Evolutionary conservation across 2,113 vertebrate species (phyloP).

Genomic region (Australoheros scitulus): DNA sequence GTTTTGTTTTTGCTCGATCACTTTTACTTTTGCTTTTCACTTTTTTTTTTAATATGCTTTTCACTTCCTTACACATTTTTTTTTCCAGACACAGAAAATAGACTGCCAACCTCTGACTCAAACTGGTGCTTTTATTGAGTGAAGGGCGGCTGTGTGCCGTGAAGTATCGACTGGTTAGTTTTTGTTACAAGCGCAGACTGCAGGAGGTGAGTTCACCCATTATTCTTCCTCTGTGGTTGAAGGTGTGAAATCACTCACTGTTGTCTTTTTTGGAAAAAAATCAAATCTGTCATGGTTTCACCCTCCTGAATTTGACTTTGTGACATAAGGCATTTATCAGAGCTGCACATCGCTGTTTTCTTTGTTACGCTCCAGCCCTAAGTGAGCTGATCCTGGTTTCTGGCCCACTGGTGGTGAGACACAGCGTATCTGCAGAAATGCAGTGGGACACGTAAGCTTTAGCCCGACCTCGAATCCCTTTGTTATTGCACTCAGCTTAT

Average conservation of each 20-base stretch:
- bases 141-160: not conserved
- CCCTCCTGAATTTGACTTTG: not conserved
- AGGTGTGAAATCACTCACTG: constrained; percentile 27
- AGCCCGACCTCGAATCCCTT: constrained; percentile 7
- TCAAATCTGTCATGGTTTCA: not conserved
- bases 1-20: not conserved
- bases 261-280: not conserved
- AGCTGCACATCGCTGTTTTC: not conserved
- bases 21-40: not conserved
- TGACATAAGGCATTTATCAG: constrained; percentile 1
- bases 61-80: not conserved
- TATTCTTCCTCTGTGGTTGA: not conserved
- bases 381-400: constrained; percentile 17
- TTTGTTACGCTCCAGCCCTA: not conserved
- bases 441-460: constrained; percentile 27
- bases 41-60: not conserved
- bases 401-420: constrained; percentile 25
- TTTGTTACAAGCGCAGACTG: not conserved
- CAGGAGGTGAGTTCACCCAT: not conserved
- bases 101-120: constrained; percentile 2
- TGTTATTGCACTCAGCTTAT: constrained; percentile 49
- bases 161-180: constrained; percentile 11
- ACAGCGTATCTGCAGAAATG: constrained; percentile 9
- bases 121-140: constrained; percentile 5
- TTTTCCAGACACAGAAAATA: constrained; percentile 8